Evolutionary conservation across 2,113 vertebrate genomes (phyloP).

Genomic region (Carassius gibelio): DNA sequence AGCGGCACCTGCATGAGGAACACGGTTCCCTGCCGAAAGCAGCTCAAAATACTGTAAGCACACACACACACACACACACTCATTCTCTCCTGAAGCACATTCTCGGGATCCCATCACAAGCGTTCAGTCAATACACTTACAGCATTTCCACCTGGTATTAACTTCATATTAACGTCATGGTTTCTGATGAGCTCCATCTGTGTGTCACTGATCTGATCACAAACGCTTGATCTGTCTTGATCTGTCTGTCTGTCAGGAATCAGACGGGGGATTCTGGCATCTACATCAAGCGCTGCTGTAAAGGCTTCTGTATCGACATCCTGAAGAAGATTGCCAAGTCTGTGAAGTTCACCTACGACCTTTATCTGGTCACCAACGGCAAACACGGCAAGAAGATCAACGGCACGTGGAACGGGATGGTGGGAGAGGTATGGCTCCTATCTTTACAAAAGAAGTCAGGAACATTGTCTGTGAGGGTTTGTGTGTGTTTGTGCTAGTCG

Average conservation of each 20-base stretch:
- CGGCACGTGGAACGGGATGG: conserved; percentile 98
- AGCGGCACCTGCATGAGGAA: conserved; percentile 99
- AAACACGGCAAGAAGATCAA: conserved; percentile 99
- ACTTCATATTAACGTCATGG: no score
- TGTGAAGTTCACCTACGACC: conserved; percentile 98
- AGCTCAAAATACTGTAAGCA: conserved; percentile 78
- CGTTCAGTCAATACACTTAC: no score
- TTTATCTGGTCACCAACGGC: conserved; percentile 97
- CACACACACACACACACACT: background rate
- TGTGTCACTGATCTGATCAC: no score
- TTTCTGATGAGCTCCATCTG: no score
- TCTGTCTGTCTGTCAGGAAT: conserved; percentile 76
- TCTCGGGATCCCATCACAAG: no score
- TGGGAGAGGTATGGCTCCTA: conserved; percentile 86
- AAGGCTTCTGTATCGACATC: conserved; percentile 99
- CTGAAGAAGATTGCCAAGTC: conserved; percentile 97
- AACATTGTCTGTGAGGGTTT: background rate
- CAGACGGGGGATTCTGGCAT: conserved; percentile 88
- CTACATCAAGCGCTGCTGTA: conserved; percentile 99
- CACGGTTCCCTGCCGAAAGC: conserved; percentile 95
- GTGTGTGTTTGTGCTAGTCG: background rate
- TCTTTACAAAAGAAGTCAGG: background rate
- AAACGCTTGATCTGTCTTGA: no score
- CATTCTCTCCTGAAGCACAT: no score
- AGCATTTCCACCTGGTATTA: no score